Base-by-base conservation (phyloP, 2,797 vertebrate species). In the Menidia menidia region DNA sequence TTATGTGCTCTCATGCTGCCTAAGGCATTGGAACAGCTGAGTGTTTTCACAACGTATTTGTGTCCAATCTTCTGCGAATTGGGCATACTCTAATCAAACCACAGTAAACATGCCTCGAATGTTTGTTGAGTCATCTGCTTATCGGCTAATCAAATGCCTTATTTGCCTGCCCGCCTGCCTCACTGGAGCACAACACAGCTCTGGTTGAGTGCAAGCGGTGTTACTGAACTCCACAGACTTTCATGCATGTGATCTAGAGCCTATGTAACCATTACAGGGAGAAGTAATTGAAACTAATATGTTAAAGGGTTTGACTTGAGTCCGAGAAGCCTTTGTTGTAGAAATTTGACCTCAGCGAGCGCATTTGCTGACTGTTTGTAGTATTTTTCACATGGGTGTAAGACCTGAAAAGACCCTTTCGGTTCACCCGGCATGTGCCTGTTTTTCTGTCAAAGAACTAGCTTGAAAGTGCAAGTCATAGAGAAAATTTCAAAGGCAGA, bases 111-210 rank as follows among this genome's bases (percentile, higher is more conserved):
- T 86, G 86, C 83, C 85, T 90, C 68, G 88, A 89, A 93, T 92
- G 90, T 93, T 93, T 92, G 90, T 92, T 79, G 88, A 93, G 90
- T 92, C 93, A 92, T 93, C 89, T 91, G 90, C 89, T 92, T 91
- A 92, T 93, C 88, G 86, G 80, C 87, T 91, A 90, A 93, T 93
- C 92, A 92, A 91, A 93, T 81, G 85, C 85, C 89, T 91, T 90
- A 84, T 89, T 93, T 91, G 83, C 85, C 84, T 70, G 81, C 72
- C 64, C 82, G 74, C 80, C 78, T 88, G 83, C 83, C 87, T 88
- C 68, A 43, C 80, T 73, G 71, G 71, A 75, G 85, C 83, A 81
- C 77, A 78, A 61, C 87, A 82, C 79, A 77, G 77, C 72, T 71
- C 72, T 69, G 76, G 76, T 86, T 83, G 84, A 84, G 78, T 9